Percentiles rank a stretch among this genome's conserved stretches.
These are phyloP conservation scores for Anthophora plumipes DNA, from an alignment of 2,888 invertebrate species.

Conservation along the genomic window DNA sequence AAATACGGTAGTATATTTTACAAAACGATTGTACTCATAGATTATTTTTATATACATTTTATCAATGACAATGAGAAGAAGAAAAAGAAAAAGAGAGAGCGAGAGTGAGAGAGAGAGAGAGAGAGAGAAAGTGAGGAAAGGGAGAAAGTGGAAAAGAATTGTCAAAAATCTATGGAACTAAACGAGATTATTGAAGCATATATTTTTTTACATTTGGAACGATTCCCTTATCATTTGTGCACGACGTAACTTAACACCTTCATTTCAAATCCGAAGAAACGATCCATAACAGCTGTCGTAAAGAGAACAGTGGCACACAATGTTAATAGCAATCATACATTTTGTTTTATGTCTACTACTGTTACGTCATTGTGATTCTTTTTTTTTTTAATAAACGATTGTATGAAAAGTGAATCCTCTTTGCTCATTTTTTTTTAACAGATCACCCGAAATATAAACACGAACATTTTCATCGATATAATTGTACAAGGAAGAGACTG, in stretches of 20 bases:
- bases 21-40: constrained; percentile 76
- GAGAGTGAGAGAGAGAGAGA: not conserved
- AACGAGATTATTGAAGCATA: constrained; percentile 57
- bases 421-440: not conserved
- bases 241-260: constrained; percentile 59
- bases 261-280: constrained; percentile 50
- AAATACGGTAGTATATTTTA: constrained; percentile 70
- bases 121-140: constrained; percentile 6
- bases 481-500: too few relatives aligned
- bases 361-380: constrained; percentile 79
- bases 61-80: constrained; percentile 56
- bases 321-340: constrained; percentile 68
- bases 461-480: not conserved
- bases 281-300: constrained; percentile 59
- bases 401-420: constrained; percentile 28
- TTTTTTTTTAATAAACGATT: constrained; percentile 81
- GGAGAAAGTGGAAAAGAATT: constrained; percentile 35
- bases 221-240: constrained; percentile 70
- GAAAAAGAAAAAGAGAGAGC: constrained; percentile 9
- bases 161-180: constrained; percentile 62
- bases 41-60: constrained; percentile 82
- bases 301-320: constrained; percentile 61
- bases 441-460: not conserved
- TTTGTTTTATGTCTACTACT: constrained; percentile 74
- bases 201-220: constrained; percentile 73